Evolutionary conservation across 1,140 invertebrate genomes (phyloP).

Genomic region (Procambarus clarkii): DNA sequence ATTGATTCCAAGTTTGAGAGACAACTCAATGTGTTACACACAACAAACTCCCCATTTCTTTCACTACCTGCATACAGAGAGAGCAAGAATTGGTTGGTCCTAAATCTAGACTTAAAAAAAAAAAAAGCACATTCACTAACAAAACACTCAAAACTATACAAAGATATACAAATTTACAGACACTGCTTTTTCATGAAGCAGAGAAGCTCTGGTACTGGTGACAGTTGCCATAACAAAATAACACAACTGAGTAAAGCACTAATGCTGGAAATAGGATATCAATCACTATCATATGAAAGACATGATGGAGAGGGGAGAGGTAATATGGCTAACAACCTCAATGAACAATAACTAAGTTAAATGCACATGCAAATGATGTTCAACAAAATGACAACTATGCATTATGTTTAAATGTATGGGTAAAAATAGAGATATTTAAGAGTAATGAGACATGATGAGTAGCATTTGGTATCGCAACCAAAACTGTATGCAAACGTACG

Average conservation of each 20-base stretch:
- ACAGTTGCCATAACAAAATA: background rate
- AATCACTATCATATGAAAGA: background rate
- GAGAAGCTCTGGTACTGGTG: background rate
- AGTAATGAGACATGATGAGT: background rate
- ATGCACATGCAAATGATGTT: background rate
- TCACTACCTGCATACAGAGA: background rate
- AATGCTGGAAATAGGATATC: background rate
- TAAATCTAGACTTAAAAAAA: background rate
- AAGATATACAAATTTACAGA: conserved; percentile 54
- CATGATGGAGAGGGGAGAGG: background rate
- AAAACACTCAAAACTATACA: conserved; percentile 48
- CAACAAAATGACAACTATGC: background rate
- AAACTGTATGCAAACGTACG: background rate
- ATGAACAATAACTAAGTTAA: background rate
- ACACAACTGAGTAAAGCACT: background rate
- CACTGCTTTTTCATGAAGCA: background rate
- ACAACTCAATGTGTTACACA: too few species aligned
- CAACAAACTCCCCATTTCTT: background rate
- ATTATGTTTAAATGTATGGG: background rate
- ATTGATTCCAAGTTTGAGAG: too few species aligned
- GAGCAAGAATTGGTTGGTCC: background rate
- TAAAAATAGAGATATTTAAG: background rate
- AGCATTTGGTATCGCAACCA: too few species aligned
- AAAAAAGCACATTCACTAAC: conserved; percentile 9
- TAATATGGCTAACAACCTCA: background rate